Percentiles rank a stretch among this genome's conserved stretches.
Conservation (phyloP, 2,888 invertebrate genomes). For the Argynnis bischoffii region DNA sequence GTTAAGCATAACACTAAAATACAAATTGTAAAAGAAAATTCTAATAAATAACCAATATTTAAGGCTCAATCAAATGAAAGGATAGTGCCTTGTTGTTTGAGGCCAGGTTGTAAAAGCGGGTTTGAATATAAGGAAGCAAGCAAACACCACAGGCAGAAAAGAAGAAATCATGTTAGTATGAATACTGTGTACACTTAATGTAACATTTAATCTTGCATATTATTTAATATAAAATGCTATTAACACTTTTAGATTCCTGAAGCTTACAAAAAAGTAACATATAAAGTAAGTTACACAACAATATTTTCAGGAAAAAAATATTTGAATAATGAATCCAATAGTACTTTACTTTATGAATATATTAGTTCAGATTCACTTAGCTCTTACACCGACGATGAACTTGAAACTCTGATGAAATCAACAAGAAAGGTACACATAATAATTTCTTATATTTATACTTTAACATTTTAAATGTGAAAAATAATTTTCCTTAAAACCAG, state of each 20-base stretch:
- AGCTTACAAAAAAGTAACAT: too few relatives aligned
- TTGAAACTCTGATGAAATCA: slow-evolving; percentile 51
- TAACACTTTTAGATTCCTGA: too few relatives aligned
- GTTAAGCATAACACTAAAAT: slow-evolving; percentile 18
- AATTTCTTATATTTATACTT: too few relatives aligned
- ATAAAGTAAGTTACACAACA: background rate
- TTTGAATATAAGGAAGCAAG: background rate
- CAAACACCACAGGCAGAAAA: slow-evolving; percentile 1
- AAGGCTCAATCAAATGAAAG: slow-evolving; percentile 26
- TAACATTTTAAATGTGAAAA: too few relatives aligned
- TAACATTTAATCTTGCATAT: too few relatives aligned
- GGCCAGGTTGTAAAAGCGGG: slow-evolving; percentile 23
- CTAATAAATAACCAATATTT: slow-evolving; percentile 17
- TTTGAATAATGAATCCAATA: background rate
- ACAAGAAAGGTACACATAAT: slow-evolving; percentile 49
- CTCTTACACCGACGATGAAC: slow-evolving; percentile 43
- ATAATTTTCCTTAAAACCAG: too few relatives aligned
- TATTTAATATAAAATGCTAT: too few relatives aligned
- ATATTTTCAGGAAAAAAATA: background rate
- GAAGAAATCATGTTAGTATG: slow-evolving; percentile 6
- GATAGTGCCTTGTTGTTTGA: slow-evolving; percentile 39
- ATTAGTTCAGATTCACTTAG: slow-evolving; percentile 43
- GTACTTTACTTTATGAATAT: slow-evolving; percentile 42
- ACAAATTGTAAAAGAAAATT: slow-evolving; percentile 9
- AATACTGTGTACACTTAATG: background rate